Evolutionary conservation across 2,888 invertebrate species (phyloP), one percentile per base, ranked within the genome.

Genomic region (Eustalomyia histrio): DNA sequence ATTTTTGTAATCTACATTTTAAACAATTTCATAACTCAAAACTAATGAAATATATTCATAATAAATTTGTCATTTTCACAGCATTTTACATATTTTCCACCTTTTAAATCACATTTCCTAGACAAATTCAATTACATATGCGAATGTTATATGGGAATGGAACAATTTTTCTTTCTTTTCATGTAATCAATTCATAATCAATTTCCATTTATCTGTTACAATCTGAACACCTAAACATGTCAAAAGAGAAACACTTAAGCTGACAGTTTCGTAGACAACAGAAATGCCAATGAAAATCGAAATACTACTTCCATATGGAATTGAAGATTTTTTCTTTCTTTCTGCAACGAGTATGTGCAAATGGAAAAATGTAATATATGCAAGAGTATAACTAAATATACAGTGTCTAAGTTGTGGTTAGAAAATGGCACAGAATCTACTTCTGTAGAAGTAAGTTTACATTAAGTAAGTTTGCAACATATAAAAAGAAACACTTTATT

Each of bases 191-290:
- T 78, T 79, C 76, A 68, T 73, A 83, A 76, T 80, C 75, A 75
- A 79, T 81, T 76, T 75, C 33, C 71, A 72, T 80, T 81, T 83
- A 83, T 83, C 83, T 65, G 50, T 65, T 76, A 29, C 67, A 76
- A 82, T 82, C 82, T 71, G 63, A 47, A 72, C 82, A 82, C 82
- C 82, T 72, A 81, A 80, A 83, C 67, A 82, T 83, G 82, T 78
- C 82, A 83, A 63, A 63, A 67, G 63, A 65, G 68, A 82, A 82
- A 72, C 80, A 82, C 83, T 82, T 83, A 82, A 80, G 74, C 79
- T 83, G 82, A 83, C 82, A 83, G 74, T 78, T 75, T 73, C 50
- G 29, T 47, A 63, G 58, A 74, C 78, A 57, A 50, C n/a, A 50
- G 24, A 67, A 65, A 63, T 50, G 61, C 14, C 18, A 64, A 10